These are phyloP conservation scores for Aromia moschata DNA, from an alignment of 2,888 invertebrate genomes.

Conservation along the genomic window DNA sequence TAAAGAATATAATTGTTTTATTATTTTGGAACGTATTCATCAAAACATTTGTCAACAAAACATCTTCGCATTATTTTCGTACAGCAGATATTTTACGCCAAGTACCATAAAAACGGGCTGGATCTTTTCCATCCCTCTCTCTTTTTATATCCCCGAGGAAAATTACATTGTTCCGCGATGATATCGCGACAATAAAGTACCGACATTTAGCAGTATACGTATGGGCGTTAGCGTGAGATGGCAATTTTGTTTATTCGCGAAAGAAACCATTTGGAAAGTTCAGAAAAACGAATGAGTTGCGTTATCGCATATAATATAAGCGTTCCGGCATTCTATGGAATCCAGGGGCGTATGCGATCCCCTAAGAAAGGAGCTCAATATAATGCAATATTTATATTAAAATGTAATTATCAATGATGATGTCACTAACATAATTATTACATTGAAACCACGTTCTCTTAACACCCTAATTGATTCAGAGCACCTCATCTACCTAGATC, in stretches of 20 bases:
- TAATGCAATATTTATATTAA: too few relatives aligned
- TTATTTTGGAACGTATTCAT: too few relatives aligned
- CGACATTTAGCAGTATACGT: constrained; percentile 18
- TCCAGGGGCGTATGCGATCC: constrained; percentile 3
- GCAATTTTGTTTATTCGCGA: constrained; percentile 27
- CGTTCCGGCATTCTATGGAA: constrained; percentile 7
- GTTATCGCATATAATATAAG: constrained; percentile 41
- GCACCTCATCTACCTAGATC: too few relatives aligned
- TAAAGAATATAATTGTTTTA: too few relatives aligned
- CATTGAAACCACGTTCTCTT: too few relatives aligned
- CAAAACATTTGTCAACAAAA: too few relatives aligned
- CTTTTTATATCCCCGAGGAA: constrained; percentile 2
- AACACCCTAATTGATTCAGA: too few relatives aligned
- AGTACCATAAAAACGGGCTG: neutral
- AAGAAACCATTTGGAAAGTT: constrained; percentile 23
- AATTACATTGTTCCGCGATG: constrained; percentile 14
- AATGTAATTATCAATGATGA: too few relatives aligned
- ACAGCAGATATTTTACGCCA: too few relatives aligned
- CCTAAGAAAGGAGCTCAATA: too few relatives aligned
- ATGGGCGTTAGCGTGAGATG: constrained; percentile 22
- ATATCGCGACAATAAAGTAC: constrained; percentile 21
- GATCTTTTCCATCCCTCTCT: neutral
- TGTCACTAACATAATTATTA: too few relatives aligned
- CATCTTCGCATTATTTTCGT: too few relatives aligned
- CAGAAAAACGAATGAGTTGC: constrained; percentile 26